Conservation (phyloP, 2,113 vertebrate genomes). For the Taurulus bubalis region DNA sequence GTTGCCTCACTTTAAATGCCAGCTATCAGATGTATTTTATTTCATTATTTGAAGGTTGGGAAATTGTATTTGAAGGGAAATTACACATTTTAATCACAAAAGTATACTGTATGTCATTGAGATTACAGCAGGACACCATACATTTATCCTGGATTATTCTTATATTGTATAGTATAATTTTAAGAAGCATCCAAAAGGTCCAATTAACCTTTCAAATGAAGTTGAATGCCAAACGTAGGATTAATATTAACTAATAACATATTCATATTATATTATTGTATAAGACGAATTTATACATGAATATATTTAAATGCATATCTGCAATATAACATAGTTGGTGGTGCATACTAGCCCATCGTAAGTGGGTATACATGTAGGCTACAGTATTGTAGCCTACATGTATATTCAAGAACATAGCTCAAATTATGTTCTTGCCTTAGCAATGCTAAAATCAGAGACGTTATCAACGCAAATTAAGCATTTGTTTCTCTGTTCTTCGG, state of each 20-base stretch:
- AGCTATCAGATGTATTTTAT: background rate
- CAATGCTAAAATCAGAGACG: background rate
- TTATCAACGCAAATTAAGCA: background rate
- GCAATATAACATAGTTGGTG: background rate
- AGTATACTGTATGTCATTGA: background rate
- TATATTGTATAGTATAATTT: background rate
- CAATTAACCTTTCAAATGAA: background rate
- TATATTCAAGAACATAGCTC: too few species aligned
- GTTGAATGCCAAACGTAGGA: background rate
- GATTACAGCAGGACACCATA: background rate
- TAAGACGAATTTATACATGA: background rate
- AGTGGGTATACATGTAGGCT: too few species aligned
- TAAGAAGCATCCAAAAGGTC: background rate
- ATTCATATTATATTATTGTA: background rate
- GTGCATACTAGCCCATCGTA: background rate
- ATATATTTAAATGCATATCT: background rate
- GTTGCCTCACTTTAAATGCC: background rate
- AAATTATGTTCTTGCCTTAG: too few species aligned
- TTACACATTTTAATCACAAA: background rate
- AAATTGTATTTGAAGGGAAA: background rate
- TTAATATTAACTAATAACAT: too few species aligned
- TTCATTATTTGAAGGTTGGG: background rate
- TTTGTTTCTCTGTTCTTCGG: background rate
- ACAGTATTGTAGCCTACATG: too few species aligned
- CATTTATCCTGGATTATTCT: background rate